Conservation (phyloP, 1,140 invertebrate species). For the Neodiprion lecontei region DNA sequence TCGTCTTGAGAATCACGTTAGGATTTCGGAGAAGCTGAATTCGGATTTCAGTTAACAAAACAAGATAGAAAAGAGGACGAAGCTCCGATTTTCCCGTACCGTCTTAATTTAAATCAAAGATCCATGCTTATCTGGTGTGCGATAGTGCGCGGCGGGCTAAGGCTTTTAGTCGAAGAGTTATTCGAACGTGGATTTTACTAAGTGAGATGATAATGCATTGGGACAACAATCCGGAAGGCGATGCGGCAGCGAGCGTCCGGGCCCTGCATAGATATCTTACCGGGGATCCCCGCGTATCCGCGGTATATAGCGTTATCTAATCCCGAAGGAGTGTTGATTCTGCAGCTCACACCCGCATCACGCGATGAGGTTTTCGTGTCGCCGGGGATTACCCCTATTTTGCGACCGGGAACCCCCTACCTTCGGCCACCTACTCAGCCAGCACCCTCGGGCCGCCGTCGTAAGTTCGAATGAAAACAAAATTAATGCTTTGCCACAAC, state of each 20-base stretch:
- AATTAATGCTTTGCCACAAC: neutral
- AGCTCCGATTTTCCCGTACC: too few species aligned
- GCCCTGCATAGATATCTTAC: too few species aligned
- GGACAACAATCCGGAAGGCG: neutral
- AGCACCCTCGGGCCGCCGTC: neutral
- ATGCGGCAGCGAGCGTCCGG: too few species aligned
- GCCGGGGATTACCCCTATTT: neutral
- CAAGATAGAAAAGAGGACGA: too few species aligned
- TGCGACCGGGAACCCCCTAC: neutral
- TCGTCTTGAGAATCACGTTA: too few species aligned
- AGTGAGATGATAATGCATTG: neutral
- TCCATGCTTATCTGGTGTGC: too few species aligned
- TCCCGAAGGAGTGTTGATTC: neutral
- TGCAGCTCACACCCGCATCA: neutral
- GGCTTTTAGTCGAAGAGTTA: too few species aligned
- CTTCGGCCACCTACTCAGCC: neutral
- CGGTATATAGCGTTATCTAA: neutral
- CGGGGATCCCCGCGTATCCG: too few species aligned
- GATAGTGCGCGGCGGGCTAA: too few species aligned
- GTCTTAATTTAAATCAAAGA: too few species aligned
- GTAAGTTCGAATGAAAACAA: neutral
- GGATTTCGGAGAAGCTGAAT: too few species aligned
- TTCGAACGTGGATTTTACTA: neutral
- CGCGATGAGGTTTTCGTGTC: slow-evolving; percentile 6
- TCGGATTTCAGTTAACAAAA: too few species aligned